Evolutionary conservation across 2,797 vertebrate species (phyloP), one percentile per base, ranked within the genome.

Genomic region (Protonibea diacanthus): DNA sequence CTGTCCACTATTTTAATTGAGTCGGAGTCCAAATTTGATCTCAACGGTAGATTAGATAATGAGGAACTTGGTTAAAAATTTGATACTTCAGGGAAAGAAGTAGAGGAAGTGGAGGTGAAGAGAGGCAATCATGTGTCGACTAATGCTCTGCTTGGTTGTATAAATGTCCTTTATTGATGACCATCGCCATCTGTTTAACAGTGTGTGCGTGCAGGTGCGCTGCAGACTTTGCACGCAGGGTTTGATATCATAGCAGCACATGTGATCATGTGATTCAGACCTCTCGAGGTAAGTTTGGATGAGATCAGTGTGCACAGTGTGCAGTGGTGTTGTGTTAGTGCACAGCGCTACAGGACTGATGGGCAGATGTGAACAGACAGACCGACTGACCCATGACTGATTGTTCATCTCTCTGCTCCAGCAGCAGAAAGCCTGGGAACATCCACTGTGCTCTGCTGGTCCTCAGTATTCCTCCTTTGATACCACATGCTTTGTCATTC

Each of bases 391-490:
- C 92, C 91, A 61, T 90, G 85, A 89, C 73, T 83, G 87, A 92
- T 88, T 88, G 86, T 84, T 89, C 88, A 91, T 93, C 86, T 91
- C 89, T 87, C 76, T 86, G 87, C 86, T 92, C 83, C 89, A 81
- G 47, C 81, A 86, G 85, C 81, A 86, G 82, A 89, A 83, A 87
- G 85, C 91, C 71, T 87, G 86, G 73, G 81, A 88, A 88, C 82
- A 90, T 88, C 83, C 83, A 68, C 87, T 78, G 69, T 66, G 81
- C 83, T 74, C 74, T 68, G 74, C 74, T 80, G 84, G 8, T 78
- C 72, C 74, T 89, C 82, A 66, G n/a, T 33, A 70, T 66, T 78
- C 67, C 66, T 67, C 45, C 80, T 85, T 83, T 82, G 44, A 71
- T 76, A 66, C 83, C 78, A 80, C 78, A 83, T 83, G 80, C 67